Evolutionary conservation across 2,113 vertebrate species (phyloP).

Genomic region (Poicephalus meyeri): DNA sequence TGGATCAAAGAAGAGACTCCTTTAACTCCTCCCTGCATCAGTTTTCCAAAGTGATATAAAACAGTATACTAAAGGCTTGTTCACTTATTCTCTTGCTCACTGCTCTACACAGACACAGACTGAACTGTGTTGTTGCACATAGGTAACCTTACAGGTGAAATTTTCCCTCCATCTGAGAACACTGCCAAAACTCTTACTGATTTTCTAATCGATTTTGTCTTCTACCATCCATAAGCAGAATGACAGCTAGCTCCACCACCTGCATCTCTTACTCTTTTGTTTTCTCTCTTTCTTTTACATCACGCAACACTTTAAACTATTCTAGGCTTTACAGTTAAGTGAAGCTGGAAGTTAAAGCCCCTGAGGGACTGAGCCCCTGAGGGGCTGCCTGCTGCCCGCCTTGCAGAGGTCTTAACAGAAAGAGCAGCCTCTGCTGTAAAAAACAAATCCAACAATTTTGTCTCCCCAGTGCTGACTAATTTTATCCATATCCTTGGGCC

Average conservation of each 20-base stretch:
- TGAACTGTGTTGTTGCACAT: neutral
- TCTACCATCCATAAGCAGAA: neutral
- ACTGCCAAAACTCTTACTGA: neutral
- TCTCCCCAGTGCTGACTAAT: neutral
- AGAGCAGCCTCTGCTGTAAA: neutral
- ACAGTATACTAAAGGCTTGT: neutral
- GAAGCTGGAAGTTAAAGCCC: neutral
- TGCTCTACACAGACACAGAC: neutral
- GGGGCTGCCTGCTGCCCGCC: neutral
- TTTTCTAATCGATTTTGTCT: neutral
- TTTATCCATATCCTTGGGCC: neutral
- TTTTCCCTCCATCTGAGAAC: neutral
- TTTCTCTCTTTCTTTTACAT: neutral
- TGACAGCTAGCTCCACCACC: neutral
- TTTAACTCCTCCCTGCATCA: neutral
- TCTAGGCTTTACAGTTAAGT: neutral
- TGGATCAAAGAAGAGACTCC: neutral
- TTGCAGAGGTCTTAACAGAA: neutral
- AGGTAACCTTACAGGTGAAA: neutral
- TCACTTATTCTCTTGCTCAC: neutral
- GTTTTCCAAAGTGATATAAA: neutral
- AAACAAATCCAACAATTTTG: neutral
- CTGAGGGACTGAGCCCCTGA: neutral
- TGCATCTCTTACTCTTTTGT: neutral
- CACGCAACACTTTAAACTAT: neutral